These are phyloP conservation scores for Triplophysa rosa DNA, from an alignment of 2,113 vertebrate species.

Conservation along the genomic window DNA sequence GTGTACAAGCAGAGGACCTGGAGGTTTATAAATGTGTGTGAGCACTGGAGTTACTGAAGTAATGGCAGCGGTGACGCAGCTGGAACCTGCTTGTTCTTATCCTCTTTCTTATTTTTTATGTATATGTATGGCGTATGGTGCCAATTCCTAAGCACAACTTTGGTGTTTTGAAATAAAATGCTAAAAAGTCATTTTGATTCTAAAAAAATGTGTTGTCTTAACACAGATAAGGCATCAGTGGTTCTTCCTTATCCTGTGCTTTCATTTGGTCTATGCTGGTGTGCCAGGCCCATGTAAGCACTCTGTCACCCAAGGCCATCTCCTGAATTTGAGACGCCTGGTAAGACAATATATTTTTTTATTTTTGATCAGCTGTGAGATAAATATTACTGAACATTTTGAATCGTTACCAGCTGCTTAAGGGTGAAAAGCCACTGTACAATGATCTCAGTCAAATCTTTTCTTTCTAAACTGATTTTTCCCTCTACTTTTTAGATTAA, in stretches of 20 bases:
- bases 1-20: no score
- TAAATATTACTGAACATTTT: neutral
- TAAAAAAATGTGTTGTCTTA: neutral
- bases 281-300: slow-evolving; percentile 61
- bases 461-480: neutral
- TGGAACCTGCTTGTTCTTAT: no score
- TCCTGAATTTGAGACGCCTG: slow-evolving; percentile 58
- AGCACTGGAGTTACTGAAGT: no score
- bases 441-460: neutral
- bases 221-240: slow-evolving; percentile 61
- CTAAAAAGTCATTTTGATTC: neutral
- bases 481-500: slow-evolving; percentile 53
- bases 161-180: no score
- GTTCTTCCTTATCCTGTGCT: slow-evolving; percentile 60
- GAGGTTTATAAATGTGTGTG: no score
- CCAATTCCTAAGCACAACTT: no score
- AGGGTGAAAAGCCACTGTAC: neutral
- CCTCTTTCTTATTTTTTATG: no score
- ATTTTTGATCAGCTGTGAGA: no score
- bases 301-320: slow-evolving; percentile 61
- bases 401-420: neutral
- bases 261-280: slow-evolving; percentile 53
- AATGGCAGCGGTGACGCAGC: no score
- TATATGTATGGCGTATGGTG: no score
- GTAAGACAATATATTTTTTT: slow-evolving; percentile 36